Conservation (phyloP, 2,797 vertebrate genomes). For the Syngnathus acus region DNA sequence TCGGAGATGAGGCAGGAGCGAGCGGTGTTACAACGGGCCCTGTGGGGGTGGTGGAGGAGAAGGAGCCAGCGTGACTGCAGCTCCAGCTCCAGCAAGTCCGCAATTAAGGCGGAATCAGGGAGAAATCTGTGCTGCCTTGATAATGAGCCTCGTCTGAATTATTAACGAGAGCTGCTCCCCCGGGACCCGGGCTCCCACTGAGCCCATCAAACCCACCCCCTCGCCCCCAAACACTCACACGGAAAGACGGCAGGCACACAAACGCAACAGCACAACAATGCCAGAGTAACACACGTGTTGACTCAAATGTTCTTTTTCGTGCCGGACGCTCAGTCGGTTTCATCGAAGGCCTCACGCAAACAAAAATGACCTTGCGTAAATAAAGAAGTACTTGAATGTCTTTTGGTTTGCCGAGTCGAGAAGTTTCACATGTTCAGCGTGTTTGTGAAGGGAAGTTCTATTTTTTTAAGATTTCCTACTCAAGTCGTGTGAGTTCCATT, state of each 20-base stretch:
- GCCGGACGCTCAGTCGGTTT: conserved; percentile 1
- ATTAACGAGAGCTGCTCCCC: conserved; percentile 80
- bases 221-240: conserved; percentile 31
- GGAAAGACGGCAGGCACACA: conserved; percentile 20
- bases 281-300: conserved; percentile 31
- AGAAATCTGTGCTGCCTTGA: conserved; percentile 80
- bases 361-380: too few species aligned
- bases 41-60: conserved; percentile 45
- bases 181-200: conserved; percentile 70
- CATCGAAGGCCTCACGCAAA: too few species aligned
- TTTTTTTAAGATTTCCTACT: background rate
- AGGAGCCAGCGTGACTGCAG: conserved; percentile 70
- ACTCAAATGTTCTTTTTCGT: conserved; percentile 24
- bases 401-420: too few species aligned
- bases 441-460: background rate
- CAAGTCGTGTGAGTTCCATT: background rate
- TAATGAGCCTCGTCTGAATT: conserved; percentile 82
- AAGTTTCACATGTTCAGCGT: too few species aligned
- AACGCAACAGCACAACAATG: conserved; percentile 15
- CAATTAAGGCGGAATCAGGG: conserved; percentile 82
- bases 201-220: conserved; percentile 62
- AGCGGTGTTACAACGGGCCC: conserved; percentile 43
- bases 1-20: conserved; percentile 50
- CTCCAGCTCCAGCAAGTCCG: conserved; percentile 34
- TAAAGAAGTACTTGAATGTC: background rate